Conservation (phyloP, 2,888 invertebrate genomes). For the Steinernema hermaphroditum region DNA sequence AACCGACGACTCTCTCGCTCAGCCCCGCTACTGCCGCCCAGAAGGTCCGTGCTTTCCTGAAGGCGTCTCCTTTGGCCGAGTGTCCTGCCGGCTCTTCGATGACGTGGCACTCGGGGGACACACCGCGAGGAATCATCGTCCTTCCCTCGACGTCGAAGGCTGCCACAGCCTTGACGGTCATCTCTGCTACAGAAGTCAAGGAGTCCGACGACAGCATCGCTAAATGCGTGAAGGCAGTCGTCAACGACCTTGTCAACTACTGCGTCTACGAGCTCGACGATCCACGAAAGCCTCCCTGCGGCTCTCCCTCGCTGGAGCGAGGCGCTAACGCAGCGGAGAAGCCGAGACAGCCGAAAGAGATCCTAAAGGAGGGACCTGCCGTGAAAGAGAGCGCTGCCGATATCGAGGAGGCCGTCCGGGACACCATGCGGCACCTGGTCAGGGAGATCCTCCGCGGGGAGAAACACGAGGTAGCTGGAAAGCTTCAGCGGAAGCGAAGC, state of each 20-base stretch:
- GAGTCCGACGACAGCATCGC: slow-evolving; percentile 34
- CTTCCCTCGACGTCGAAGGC: slow-evolving; percentile 6
- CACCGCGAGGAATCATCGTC: neutral
- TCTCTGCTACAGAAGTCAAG: too few species aligned
- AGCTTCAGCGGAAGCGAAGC: slow-evolving; percentile 22
- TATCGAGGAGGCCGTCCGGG: slow-evolving; percentile 37
- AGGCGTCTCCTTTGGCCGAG: neutral
- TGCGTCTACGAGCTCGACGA: slow-evolving; percentile 39
- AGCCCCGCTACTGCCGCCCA: neutral
- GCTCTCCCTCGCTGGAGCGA: neutral
- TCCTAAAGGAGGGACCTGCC: slow-evolving; percentile 23
- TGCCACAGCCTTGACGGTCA: slow-evolving; percentile 1
- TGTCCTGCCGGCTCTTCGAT: neutral
- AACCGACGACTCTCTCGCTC: neutral
- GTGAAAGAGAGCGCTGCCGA: slow-evolving; percentile 40
- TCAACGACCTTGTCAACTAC: slow-evolving; percentile 53
- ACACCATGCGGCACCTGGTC: slow-evolving; percentile 47
- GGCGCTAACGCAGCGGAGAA: neutral
- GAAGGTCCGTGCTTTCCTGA: neutral
- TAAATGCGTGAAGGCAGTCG: slow-evolving; percentile 44
- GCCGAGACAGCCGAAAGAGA: too few species aligned
- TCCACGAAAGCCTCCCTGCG: neutral
- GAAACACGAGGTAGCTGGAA: slow-evolving; percentile 41
- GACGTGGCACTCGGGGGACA: slow-evolving; percentile 3
- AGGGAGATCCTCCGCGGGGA: slow-evolving; percentile 49